phyloP scores from a whole-genome alignment of 2,888 invertebrate genomes.

The Ganaspis brasiliensis region DNA sequence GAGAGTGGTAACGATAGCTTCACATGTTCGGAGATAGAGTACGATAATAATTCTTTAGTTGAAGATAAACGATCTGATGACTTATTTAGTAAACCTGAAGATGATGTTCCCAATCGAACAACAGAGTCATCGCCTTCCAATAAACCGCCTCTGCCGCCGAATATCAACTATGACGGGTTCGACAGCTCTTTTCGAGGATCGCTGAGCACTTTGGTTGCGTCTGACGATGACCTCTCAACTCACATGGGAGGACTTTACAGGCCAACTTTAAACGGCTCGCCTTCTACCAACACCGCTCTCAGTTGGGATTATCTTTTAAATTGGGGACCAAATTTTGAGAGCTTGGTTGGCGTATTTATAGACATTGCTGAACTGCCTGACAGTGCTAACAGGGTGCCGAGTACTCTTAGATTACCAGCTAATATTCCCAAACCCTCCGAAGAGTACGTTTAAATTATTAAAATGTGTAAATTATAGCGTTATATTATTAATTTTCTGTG shows the following conservation, averaged over 20 bases:
- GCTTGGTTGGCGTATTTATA: conserved; percentile 96
- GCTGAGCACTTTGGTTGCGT: conserved; percentile 95
- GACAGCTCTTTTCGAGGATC: conserved; percentile 97
- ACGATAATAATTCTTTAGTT: conserved; percentile 93
- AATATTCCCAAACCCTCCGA: conserved; percentile 93
- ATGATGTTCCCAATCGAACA: conserved; percentile 79
- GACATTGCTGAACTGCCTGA: conserved; percentile 95
- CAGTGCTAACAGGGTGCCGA: conserved; percentile 84
- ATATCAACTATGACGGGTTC: conserved; percentile 91
- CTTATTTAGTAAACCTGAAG: conserved; percentile 83
- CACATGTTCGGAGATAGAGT: conserved; percentile 98
- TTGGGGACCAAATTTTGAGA: conserved; percentile 98
- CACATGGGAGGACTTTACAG: conserved; percentile 91
- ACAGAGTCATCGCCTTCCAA: conserved; percentile 80
- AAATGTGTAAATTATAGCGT: conserved; percentile 5
- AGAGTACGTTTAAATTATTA: conserved; percentile 87
- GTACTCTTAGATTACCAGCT: conserved; percentile 88
- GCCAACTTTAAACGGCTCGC: conserved; percentile 89
- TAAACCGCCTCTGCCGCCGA: conserved; percentile 87
- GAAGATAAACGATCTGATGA: conserved; percentile 89
- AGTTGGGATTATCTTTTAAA: conserved; percentile 97
- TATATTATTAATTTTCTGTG: no score
- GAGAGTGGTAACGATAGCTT: conserved; percentile 97
- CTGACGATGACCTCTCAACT: conserved; percentile 94
- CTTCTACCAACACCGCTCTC: conserved; percentile 85